A percentile compares a stretch with the other conserved stretches of the same genome.
Conservation (phyloP, 2,888 invertebrate genomes). For the Sesia bembeciformis region DNA sequence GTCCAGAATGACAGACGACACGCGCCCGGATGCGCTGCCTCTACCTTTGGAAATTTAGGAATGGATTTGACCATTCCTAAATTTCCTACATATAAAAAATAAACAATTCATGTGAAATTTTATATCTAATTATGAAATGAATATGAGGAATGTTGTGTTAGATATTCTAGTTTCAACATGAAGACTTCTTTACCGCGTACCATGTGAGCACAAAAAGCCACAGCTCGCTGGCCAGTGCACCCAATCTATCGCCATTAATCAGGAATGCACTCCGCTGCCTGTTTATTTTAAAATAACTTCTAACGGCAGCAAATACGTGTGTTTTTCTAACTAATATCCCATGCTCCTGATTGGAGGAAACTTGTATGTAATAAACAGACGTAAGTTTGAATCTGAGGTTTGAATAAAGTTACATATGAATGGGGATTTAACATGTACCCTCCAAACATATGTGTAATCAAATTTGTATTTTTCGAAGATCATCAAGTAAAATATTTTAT, state of each 20-base stretch:
- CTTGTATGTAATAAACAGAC: not conserved
- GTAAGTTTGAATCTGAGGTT: not conserved
- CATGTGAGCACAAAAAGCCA: conserved; percentile 17
- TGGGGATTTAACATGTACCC: too few species aligned
- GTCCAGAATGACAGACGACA: too few species aligned
- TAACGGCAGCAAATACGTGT: conserved; percentile 16
- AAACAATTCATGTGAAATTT: too few species aligned
- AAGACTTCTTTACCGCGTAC: not conserved
- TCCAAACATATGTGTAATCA: too few species aligned
- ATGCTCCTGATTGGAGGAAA: conserved; percentile 12
- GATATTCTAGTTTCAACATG: not conserved
- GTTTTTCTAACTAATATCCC: conserved; percentile 26
- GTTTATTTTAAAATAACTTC: conserved; percentile 24
- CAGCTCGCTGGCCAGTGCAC: conserved; percentile 17
- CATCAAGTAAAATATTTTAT: too few species aligned
- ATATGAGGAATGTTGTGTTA: too few species aligned
- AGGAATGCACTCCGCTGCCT: conserved; percentile 34
- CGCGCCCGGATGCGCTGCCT: too few species aligned
- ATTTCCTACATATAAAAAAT: too few species aligned
- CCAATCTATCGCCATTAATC: conserved; percentile 55
- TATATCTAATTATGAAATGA: too few species aligned
- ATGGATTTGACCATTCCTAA: too few species aligned
- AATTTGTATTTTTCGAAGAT: too few species aligned
- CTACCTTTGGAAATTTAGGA: too few species aligned
- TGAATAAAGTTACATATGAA: not conserved